These are phyloP conservation scores for Chamaea fasciata DNA, from an alignment of 2,113 vertebrate species.

Conservation along the genomic window DNA sequence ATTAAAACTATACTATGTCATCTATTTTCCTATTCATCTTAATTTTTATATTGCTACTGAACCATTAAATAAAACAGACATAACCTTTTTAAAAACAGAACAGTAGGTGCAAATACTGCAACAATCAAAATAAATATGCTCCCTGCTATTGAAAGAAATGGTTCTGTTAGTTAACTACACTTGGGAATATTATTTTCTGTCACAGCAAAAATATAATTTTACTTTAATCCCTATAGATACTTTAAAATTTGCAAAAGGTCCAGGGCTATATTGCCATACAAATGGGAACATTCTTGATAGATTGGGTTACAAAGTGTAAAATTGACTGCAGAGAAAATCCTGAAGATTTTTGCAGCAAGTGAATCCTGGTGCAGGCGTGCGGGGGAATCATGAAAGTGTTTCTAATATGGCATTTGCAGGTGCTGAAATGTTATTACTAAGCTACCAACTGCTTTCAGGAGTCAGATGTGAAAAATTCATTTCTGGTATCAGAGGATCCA, in stretches of 20 bases:
- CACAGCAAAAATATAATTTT: neutral
- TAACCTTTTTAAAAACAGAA: neutral
- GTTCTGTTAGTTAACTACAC: neutral
- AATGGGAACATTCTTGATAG: conserved; percentile 9
- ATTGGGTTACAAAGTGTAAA: conserved; percentile 45
- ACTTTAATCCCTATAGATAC: neutral
- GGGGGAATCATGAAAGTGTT: conserved; percentile 14
- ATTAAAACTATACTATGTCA: neutral
- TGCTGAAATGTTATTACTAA: conserved; percentile 42
- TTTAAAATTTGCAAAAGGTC: neutral
- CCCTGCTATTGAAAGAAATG: neutral
- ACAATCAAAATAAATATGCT: neutral
- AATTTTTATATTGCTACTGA: neutral
- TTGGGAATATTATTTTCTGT: neutral
- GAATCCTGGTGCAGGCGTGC: neutral
- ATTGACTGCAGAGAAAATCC: conserved; percentile 42
- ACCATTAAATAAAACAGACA: neutral
- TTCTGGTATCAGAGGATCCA: conserved; percentile 36
- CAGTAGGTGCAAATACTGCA: neutral
- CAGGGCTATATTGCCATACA: neutral
- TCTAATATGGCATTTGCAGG: conserved; percentile 55
- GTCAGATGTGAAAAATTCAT: conserved; percentile 35
- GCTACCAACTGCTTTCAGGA: conserved; percentile 32
- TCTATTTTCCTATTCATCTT: neutral
- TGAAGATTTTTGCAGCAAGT: conserved; percentile 22